Evolutionary conservation across 1,140 invertebrate genomes (phyloP), one percentile per base, ranked within the genome.

Genomic region (Ganaspis sp.): DNA sequence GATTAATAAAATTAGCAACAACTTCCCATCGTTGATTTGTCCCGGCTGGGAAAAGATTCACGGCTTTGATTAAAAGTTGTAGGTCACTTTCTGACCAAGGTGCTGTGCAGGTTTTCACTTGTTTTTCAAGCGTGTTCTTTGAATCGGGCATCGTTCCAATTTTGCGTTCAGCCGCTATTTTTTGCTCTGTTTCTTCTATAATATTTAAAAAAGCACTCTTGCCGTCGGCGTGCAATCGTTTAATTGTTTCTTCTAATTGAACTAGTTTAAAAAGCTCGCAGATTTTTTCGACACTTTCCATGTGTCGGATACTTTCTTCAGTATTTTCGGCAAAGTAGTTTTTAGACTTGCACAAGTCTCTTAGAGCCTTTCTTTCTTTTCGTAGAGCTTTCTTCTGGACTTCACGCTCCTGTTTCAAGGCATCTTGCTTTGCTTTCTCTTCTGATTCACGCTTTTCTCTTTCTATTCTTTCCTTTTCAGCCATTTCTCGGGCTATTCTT

Each of bases 11-110:
- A 87, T 97, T 97, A 0, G 98, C 96, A 1, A 99, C 96, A 0
- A 98, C 97, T 76, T 99, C 98, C 98, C 98, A 99, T 82, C 97
- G 93, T 86, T 98, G 96, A 89, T 95, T 96, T 0, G 98, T 99
- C 15, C 98, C 98, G 53, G 98, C 97, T 0, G 98, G 98, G 89
- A 99, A 99, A 1, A 99, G 87, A 92, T 99, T 99, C 0, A 99
- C 97, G 40, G 97, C 98, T 90, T 99, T 99, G 19, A 99, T 98
- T 0, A 99, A 92, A 17, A 98, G 88, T 82, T 98, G 96, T 0
- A 97, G 91, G 84, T 99, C 97, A 72, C 94, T 93, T 70, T 94
- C 93, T 19, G 92, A 94, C 98, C 98, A 99, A 8, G 87, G 87
- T 1, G 93, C 91, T 9, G 94, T 89, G 5, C 91, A 84, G 37